Base-by-base conservation (phyloP, 1,140 invertebrate genomes). In the Macrotrachela quadricornifera region DNA sequence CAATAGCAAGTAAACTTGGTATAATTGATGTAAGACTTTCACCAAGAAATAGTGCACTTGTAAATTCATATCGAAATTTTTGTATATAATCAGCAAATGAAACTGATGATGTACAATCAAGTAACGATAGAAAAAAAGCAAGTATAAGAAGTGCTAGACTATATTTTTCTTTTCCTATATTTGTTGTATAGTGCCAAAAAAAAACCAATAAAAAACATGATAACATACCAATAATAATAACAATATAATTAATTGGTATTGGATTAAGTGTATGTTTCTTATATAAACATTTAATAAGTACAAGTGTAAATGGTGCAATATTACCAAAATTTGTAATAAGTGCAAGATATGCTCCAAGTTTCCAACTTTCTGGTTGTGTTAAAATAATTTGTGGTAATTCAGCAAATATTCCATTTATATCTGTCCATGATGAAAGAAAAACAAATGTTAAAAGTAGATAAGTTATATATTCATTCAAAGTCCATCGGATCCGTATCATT, bases 21-120 rank as follows among this genome's bases (percentile, higher is more conserved):
- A 86, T 61, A 56, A 87, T 78, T 0, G 83, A 82, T 63, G 82
- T 84, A 0, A 88, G 66, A 0, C 84, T 83, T 67, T 78, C 77
- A 4, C 76, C 77, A 16, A 78, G 63, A 49, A 78, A 68, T 58
- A 74, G 21, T 51, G 47, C 21, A 30, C 21, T 57, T 79, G 74
- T 57, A 80, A 85, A 54, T 78, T 74, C 44, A 80, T 75, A 2
- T 30, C 21, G 21, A 30, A 30, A 30, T 30, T 30, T 30, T 30
- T 30, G 21, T 78, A 87, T 80, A 62, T 81, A 87, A 0, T 83
- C 84, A 63, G 85, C 78, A 61, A 84, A 88, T 1, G 75, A 67
- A 30, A 87, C 83, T 0, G 83, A 84, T 58, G 82, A 85, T 0
- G 83, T 85, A 62, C 83, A 85, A 49, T 83, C 83, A 14, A 86